Percentiles rank a stretch among this genome's conserved stretches.
Conservation (phyloP, 2,113 vertebrate species). For the Tauraco erythrolophus region DNA sequence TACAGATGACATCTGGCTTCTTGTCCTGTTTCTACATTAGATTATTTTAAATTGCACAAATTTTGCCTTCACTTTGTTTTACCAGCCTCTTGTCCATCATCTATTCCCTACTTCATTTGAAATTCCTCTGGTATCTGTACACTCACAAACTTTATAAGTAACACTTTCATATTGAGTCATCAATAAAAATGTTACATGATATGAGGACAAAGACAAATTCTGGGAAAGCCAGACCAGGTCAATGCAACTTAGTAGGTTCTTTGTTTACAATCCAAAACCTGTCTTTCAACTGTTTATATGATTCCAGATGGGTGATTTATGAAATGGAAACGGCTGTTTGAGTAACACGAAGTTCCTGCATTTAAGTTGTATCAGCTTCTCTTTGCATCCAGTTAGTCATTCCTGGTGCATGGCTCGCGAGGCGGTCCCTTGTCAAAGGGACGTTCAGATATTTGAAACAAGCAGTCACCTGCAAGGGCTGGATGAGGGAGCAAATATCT, state of each 20-base stretch:
- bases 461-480: not conserved
- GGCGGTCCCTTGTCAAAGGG: not conserved
- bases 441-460: not conserved
- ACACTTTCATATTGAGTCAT: slow-evolving; percentile 25
- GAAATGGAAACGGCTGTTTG: not conserved
- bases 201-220: slow-evolving; percentile 10
- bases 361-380: not conserved
- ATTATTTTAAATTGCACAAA: not conserved
- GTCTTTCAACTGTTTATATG: not conserved
- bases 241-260: not conserved
- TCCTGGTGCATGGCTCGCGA: rapidly evolving
- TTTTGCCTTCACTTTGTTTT: not conserved
- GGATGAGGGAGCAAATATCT: not conserved
- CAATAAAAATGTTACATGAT: not conserved
- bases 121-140: not conserved
- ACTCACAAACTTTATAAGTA: slow-evolving; percentile 22
- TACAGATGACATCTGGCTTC: not conserved
- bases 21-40: not conserved
- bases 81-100: not conserved
- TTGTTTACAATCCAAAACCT: not conserved
- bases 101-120: not conserved
- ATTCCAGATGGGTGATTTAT: not conserved
- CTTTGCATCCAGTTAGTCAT: not conserved
- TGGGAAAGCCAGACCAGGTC: slow-evolving; percentile 30
- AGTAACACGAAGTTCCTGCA: not conserved